Evolutionary conservation across 2,888 invertebrate species (phyloP), one percentile per base, ranked within the genome.

Genomic region (Elmis aenea): DNA sequence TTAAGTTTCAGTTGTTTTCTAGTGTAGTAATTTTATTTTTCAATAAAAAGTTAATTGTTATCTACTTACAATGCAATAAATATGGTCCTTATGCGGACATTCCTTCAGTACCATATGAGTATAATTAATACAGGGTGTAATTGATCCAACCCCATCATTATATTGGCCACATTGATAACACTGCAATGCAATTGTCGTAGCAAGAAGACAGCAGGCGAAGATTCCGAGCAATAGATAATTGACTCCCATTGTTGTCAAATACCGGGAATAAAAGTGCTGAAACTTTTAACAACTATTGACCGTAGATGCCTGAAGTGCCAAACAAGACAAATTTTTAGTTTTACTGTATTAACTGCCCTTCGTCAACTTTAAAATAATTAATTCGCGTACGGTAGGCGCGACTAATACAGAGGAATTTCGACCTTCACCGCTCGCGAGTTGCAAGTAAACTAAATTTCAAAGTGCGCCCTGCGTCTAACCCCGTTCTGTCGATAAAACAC

Each of bases 141-240:
- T 87, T 45, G 86, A 86, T 21, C 87, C 87, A 5, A 87, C 85
- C 11, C 87, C 87, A 57, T 88, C 87, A 58, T 85, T 88, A 70
- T 87, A 87, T 68, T 84, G 81, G 26, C 87, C 87, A 54, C 87
- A 87, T 68, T 83, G 79, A 73, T 81, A 83, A 68, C 87, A 88
- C 62, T 76, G 69, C 52, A 77, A 59, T 21, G 71, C 76, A 51
- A 75, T 68, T 26, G 66, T 62, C n/a, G 53, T 38, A 22, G 54
- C 49, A 25, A 55, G 36, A 31, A 57, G 49, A 30, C 49, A 43
- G 13, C 44, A 42, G 26, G 42, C 30, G 25, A 48, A 20, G 13
- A 34, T 36, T 31, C 38, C 34, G 13, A 50, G 31, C 8, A 45
- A 36, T 26, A 45, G 15, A 14, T 24, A 40, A 34, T 38, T 43